Evolutionary conservation across 2,113 vertebrate species (phyloP), one percentile per base, ranked within the genome.

Genomic region (Pachycephala philippinensis): DNA sequence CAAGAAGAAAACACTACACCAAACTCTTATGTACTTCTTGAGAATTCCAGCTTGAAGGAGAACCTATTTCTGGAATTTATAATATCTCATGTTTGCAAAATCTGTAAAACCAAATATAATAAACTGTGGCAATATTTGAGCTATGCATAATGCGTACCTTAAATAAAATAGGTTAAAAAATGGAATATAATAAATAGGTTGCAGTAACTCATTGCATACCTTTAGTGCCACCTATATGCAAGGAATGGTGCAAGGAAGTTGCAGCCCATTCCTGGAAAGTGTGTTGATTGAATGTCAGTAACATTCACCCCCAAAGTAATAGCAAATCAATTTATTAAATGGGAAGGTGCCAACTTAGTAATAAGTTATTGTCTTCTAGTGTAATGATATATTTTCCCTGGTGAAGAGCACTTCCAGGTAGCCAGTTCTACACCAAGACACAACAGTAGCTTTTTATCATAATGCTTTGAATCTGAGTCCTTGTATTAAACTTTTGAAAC

Each of bases 161-260:
- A 87, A 77, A 59, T 22, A 54, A 90, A 68, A 57, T 6, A 64
- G 17, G 14, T 63, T 72, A 31, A 80, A 84, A 83, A 6, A 7
- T 53, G 56, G 13, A 65, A 79, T 56, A 33, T 47, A 65, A n/a
- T 39, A 74, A 84, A 59, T 33, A 76, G 23, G 47, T 68, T 47
- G 15, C n/a, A 69, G 23, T 23, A 79, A 88, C 7, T 69, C 44
- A 17, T 24, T 68, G 35, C 71, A 85, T 79, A 76, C 18, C 53
- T 83, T 87, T 83, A 69, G 74, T 93, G 89, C 82, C 87, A 88
- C 50, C 84, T 96, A 53, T 61, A 49, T 87, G 70, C 45, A 77
- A 83, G 50, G 45, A 83, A 50, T 28, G 45, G 60, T 45, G 78
- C 17, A 22, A 79, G 54, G 77, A 79, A 93, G 33, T 59, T 65